A percentile compares a stretch with the other conserved stretches of the same genome.
These are phyloP conservation scores for Hylaea fasciaria DNA, from an alignment of 2,888 invertebrate genomes.

Conservation along the genomic window DNA sequence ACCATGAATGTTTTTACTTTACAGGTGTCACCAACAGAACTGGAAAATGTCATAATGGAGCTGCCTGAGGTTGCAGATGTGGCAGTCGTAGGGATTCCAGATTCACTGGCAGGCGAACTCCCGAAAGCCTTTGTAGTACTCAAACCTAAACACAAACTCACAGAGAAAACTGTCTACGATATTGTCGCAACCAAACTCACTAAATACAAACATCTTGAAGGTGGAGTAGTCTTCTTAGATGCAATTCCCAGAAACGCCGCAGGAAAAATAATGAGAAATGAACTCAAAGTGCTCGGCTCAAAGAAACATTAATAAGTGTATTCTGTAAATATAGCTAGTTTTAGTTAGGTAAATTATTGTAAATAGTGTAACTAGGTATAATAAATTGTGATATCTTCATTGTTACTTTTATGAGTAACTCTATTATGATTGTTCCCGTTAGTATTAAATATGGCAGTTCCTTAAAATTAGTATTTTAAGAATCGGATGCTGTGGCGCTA, in stretches of 20 bases:
- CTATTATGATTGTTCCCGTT: slow-evolving; percentile 22
- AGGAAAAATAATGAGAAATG: slow-evolving; percentile 90
- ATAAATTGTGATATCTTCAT: slow-evolving; percentile 42
- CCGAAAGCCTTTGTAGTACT: slow-evolving; percentile 90
- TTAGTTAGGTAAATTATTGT: slow-evolving; percentile 37
- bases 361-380: slow-evolving; percentile 30
- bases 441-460: slow-evolving; percentile 23
- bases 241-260: slow-evolving; percentile 90
- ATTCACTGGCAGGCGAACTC: slow-evolving; percentile 89
- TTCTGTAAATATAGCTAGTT: slow-evolving; percentile 23
- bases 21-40: slow-evolving; percentile 94
- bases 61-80: slow-evolving; percentile 89
- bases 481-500: slow-evolving; percentile 5
- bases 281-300: slow-evolving; percentile 83
- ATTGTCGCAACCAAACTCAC: slow-evolving; percentile 87
- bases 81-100: slow-evolving; percentile 91
- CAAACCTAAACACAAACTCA: slow-evolving; percentile 80
- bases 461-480: slow-evolving; percentile 9
- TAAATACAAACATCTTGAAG: slow-evolving; percentile 89
- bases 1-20: slow-evolving; percentile 21
- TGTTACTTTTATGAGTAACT: slow-evolving; percentile 19
- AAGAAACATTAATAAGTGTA: slow-evolving; percentile 45
- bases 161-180: slow-evolving; percentile 84
- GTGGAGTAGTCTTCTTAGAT: slow-evolving; percentile 88
- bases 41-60: slow-evolving; percentile 91